Conservation (phyloP, 1,140 invertebrate species). For the Ridgeia piscesae region DNA sequence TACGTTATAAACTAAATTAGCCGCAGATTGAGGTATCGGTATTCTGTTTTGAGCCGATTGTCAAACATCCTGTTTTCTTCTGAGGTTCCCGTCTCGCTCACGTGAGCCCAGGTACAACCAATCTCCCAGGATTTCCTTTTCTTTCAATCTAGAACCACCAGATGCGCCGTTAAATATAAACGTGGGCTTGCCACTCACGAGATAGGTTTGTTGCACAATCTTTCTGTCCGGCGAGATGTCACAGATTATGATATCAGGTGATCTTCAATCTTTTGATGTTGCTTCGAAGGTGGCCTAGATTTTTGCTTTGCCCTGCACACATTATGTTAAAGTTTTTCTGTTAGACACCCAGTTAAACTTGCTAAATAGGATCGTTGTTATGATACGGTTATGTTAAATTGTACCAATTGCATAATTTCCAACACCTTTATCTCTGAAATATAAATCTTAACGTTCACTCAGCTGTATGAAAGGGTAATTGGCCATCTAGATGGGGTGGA, state of each 20-base stretch:
- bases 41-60: not conserved
- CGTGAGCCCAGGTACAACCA: not conserved
- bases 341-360: not conserved
- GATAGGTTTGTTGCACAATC: constrained; percentile 1
- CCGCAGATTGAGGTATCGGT: not conserved
- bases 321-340: not conserved
- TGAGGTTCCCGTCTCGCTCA: not conserved
- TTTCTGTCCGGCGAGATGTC: not conserved
- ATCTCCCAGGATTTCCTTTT: not conserved
- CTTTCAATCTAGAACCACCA: not conserved
- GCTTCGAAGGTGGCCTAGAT: not conserved
- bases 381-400: not conserved
- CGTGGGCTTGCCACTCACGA: not conserved
- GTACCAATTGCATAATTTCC: not conserved
- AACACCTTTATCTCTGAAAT: not conserved
- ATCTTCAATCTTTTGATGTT: not conserved
- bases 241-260: not conserved
- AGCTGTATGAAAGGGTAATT: too few species aligned
- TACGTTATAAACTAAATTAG: not conserved
- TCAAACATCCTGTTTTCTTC: not conserved
- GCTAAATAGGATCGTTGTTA: not conserved
- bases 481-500: too few species aligned
- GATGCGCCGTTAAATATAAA: not conserved
- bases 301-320: not conserved
- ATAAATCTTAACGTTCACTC: too few species aligned